A percentile compares a stretch with the other conserved stretches of the same genome.
Conservation (phyloP, 2,113 vertebrate genomes). For the Anhinga rufa region DNA sequence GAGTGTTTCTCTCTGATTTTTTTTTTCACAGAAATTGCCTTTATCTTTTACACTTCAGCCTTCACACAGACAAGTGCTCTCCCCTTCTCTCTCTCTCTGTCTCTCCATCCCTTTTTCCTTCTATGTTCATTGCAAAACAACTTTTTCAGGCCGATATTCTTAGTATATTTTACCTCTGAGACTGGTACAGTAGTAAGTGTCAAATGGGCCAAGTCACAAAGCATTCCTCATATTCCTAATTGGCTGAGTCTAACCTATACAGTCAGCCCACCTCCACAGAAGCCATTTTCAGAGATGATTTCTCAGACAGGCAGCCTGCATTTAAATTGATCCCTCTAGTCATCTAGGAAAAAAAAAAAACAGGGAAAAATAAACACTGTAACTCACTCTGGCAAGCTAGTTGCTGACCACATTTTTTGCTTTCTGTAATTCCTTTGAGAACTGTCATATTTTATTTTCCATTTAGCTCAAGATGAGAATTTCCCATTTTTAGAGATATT, state of each 20-base stretch:
- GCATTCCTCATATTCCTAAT: background rate
- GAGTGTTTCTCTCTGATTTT: background rate
- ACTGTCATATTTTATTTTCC: background rate
- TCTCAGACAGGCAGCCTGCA: background rate
- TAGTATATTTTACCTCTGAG: background rate
- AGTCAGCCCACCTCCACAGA: background rate
- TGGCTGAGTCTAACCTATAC: background rate
- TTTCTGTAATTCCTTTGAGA: conserved; percentile 1
- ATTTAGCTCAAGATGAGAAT: background rate
- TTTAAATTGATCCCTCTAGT: background rate
- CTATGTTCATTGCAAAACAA: fast-evolving
- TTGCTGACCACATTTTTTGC: background rate
- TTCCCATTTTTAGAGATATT: background rate
- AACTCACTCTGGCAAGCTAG: background rate
- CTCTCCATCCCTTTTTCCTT: background rate
- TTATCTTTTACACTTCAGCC: background rate
- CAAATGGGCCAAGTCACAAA: background rate
- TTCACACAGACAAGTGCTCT: background rate
- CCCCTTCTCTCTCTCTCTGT: background rate
- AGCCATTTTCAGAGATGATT: background rate
- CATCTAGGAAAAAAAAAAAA: background rate
- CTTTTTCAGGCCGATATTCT: background rate
- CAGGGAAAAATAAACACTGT: background rate
- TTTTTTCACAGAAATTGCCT: background rate
- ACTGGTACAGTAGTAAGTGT: background rate